Evolutionary conservation across 2,797 vertebrate species (phyloP), one percentile per base, ranked within the genome.

Genomic region (Malurus leucopterus): DNA sequence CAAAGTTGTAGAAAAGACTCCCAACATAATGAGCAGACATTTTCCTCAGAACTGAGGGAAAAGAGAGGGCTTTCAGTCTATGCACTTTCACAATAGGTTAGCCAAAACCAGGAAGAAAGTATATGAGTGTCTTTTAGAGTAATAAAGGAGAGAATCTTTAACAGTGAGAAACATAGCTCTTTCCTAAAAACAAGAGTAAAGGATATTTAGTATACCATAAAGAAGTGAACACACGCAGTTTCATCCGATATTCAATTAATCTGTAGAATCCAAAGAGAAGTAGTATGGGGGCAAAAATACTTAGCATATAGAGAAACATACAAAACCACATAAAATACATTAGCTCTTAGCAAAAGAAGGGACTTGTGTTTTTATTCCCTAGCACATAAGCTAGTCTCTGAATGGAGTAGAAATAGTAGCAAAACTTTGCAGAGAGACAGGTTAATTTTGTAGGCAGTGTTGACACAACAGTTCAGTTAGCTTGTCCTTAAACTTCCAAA

Each of bases 381-480:
- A n/a, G 30, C 2, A 32, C 23, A 46, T 21, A 72, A 94, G 34
- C 21, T 14, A 32, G 16, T 40, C 55, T 88, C 30, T 70, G 32
- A 62, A 40, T 38, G 71, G 34, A 30, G 15, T 8, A 46, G 49
- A 43, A 81, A 50, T 21, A 49, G n/a, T 7, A 86, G 50, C 9
- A 69, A 68, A 77, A 41, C 9, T 47, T 93, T 86, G 68, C 30
- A 88, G 86, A 92, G 54, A 53, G 38, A 76, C 64, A 64, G 36
- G 26, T 83, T 95, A 71, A 72, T 94, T 94, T 78, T 46, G 24
- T 30, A 86, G 55, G 29, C 55, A 73, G 19, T 94, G 91, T 94
- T 94, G 92, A 91, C 83, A 88, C 55, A 95, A 93, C 85, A 92
- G 44, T 86, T 93, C 32, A 49, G 49, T 63, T 67, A 78, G 17